These are phyloP conservation scores for Microctonus aethiopoides DNA, from an alignment of 2,888 invertebrate species.

Conservation along the genomic window DNA sequence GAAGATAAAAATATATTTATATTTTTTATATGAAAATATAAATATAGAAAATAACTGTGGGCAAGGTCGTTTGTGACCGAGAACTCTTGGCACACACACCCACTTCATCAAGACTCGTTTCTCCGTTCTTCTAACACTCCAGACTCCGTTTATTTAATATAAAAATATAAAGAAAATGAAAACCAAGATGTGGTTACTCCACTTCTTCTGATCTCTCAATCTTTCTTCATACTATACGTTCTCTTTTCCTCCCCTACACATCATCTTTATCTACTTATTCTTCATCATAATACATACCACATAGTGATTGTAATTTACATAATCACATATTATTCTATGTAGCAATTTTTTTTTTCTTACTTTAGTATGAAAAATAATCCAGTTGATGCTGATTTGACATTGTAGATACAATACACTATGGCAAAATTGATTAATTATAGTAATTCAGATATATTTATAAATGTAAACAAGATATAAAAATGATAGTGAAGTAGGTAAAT, in stretches of 20 bases:
- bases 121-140: too few species aligned
- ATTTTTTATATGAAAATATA: not conserved
- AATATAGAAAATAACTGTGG: conserved; percentile 43
- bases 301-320: not conserved
- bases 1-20: too few species aligned
- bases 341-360: too few species aligned
- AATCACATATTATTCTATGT: too few species aligned
- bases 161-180: not conserved
- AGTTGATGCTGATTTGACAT: too few species aligned
- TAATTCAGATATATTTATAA: not conserved
- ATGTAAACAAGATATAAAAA: conserved; percentile 10
- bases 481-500: conserved; percentile 29
- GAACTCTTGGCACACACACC: conserved; percentile 31
- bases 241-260: conserved; percentile 4
- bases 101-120: conserved; percentile 37
- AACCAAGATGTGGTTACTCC: conserved; percentile 38
- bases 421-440: too few species aligned
- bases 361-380: too few species aligned
- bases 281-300: not conserved
- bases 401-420: too few species aligned
- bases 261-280: not conserved
- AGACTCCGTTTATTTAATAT: conserved; percentile 32
- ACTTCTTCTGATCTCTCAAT: conserved; percentile 46
- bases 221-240: conserved; percentile 32
- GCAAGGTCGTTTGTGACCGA: conserved; percentile 48